Evolutionary conservation across 2,888 invertebrate genomes (phyloP).

Genomic region (Plusia festucae): DNA sequence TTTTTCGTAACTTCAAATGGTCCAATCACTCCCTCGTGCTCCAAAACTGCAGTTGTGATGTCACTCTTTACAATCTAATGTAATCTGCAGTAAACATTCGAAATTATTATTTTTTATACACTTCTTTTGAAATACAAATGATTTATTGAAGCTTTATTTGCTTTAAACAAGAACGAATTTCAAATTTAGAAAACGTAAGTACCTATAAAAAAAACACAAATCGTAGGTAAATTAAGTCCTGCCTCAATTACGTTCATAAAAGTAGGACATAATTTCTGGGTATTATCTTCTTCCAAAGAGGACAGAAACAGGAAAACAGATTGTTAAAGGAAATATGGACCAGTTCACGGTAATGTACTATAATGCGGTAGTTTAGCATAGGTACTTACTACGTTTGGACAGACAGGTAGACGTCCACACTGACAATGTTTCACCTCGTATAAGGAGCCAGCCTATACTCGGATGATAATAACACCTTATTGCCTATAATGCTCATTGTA

Average conservation of each 20-base stretch:
- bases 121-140: too few relatives aligned
- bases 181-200: neutral
- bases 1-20: neutral
- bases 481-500: slow-evolving; percentile 35
- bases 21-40: too few relatives aligned
- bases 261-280: slow-evolving; percentile 30
- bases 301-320: slow-evolving; percentile 57
- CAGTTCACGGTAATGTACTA: slow-evolving; percentile 39
- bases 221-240: neutral
- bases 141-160: too few relatives aligned
- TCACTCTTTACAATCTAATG: neutral
- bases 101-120: too few relatives aligned
- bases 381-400: slow-evolving; percentile 57
- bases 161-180: too few relatives aligned
- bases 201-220: neutral
- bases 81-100: neutral
- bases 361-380: slow-evolving; percentile 58
- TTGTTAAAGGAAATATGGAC: slow-evolving; percentile 35
- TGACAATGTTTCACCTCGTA: slow-evolving; percentile 42
- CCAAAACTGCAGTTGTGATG: neutral
- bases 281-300: slow-evolving; percentile 38
- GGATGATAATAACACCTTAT: slow-evolving; percentile 50
- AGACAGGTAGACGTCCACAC: slow-evolving; percentile 60
- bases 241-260: neutral
- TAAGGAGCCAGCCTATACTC: slow-evolving; percentile 53